These are phyloP conservation scores for Spodoptera littoralis DNA, from an alignment of 2,888 invertebrate genomes.

Conservation along the genomic window DNA sequence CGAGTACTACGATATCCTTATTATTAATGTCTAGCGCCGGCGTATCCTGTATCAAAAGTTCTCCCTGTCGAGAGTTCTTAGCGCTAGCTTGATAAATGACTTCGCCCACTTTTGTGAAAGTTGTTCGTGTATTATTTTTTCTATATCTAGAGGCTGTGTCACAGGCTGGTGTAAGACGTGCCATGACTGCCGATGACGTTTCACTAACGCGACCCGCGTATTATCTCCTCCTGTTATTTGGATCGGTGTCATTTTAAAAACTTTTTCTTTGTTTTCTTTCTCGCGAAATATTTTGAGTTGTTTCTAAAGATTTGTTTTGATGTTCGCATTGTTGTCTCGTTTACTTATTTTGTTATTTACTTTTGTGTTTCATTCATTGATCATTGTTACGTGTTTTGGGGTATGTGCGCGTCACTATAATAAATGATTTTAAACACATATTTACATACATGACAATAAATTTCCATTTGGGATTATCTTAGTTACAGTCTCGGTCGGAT, in stretches of 20 bases:
- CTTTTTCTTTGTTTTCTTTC: slow-evolving; percentile 57
- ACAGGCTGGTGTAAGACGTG: slow-evolving; percentile 75
- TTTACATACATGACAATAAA: too few relatives aligned
- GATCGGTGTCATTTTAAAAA: slow-evolving; percentile 67
- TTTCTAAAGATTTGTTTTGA: slow-evolving; percentile 43
- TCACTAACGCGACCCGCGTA: slow-evolving; percentile 68
- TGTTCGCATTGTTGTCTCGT: slow-evolving; percentile 23
- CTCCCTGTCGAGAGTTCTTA: slow-evolving; percentile 86
- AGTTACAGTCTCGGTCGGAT: background rate
- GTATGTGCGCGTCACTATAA: too few relatives aligned
- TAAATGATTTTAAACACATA: too few relatives aligned
- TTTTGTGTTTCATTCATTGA: slow-evolving; percentile 16
- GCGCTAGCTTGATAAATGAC: slow-evolving; percentile 87
- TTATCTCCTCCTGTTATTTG: slow-evolving; percentile 71
- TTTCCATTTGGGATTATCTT: background rate
- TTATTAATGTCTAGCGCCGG: slow-evolving; percentile 87
- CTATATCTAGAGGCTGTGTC: slow-evolving; percentile 70
- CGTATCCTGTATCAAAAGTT: slow-evolving; percentile 87
- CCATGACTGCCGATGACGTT: slow-evolving; percentile 72
- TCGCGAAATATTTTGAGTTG: slow-evolving; percentile 46
- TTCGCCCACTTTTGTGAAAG: slow-evolving; percentile 83
- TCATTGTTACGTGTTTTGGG: too few relatives aligned
- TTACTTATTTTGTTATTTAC: slow-evolving; percentile 15
- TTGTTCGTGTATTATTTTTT: slow-evolving; percentile 75
- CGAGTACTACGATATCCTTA: slow-evolving; percentile 83